phyloP scores from a whole-genome alignment of 64 coral and sea anemone genomes.

The Acropora yongei region DNA sequence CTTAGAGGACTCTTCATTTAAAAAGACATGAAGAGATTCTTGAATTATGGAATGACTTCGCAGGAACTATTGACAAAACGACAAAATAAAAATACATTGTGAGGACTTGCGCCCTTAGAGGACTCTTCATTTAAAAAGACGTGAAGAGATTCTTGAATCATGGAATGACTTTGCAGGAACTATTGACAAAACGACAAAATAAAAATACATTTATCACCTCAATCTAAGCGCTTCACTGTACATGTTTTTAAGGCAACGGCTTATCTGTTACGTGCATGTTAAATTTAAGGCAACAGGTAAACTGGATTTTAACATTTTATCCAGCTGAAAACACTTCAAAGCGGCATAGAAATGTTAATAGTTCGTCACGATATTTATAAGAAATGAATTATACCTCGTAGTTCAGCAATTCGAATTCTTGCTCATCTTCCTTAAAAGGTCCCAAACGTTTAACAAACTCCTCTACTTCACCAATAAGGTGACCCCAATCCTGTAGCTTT shows the following conservation, averaged over 20 bases:
- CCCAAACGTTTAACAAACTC: slow-evolving; percentile 65
- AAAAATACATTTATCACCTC: too few relatives aligned
- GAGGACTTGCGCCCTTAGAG: slow-evolving; percentile 59
- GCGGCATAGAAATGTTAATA: too few relatives aligned
- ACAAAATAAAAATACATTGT: not conserved
- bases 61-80: slow-evolving; percentile 50
- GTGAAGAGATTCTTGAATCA: slow-evolving; percentile 72
- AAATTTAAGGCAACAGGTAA: not conserved
- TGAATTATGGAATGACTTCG: slow-evolving; percentile 79
- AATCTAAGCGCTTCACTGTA: too few relatives aligned
- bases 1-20: slow-evolving; percentile 63
- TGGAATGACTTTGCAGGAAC: slow-evolving; percentile 77
- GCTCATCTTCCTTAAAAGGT: slow-evolving; percentile 72
- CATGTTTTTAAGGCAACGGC: too few relatives aligned
- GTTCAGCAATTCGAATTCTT: slow-evolving; percentile 71
- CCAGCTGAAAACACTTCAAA: too few relatives aligned
- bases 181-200: not conserved
- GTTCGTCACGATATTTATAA: not conserved
- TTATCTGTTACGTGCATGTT: too few relatives aligned
- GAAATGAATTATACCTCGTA: slow-evolving; percentile 59
- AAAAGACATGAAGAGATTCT: slow-evolving; percentile 72
- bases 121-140: slow-evolving; percentile 77
- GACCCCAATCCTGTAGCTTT: slow-evolving; percentile 69
- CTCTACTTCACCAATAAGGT: slow-evolving; percentile 61
- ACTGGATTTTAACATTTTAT: not conserved